These are phyloP conservation scores for Blastobasis lacticolella DNA, from an alignment of 2,888 invertebrate species.

Conservation along the genomic window DNA sequence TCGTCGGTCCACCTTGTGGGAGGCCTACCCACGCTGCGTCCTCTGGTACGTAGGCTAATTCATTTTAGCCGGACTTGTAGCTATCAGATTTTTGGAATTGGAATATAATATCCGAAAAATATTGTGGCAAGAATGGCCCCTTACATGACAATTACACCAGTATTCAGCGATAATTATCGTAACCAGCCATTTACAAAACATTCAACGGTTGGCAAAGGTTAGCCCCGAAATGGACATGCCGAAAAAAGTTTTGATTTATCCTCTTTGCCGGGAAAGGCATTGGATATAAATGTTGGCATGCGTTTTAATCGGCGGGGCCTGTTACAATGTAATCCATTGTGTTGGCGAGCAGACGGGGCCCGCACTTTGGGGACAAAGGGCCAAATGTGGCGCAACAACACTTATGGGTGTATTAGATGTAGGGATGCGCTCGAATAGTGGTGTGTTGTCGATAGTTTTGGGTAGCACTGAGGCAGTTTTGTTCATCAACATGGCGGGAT, in stretches of 20 bases:
- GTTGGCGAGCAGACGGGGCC: constrained; percentile 43
- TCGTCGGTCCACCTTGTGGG: no score
- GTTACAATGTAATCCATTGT: constrained; percentile 56
- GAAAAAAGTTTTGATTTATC: constrained; percentile 45
- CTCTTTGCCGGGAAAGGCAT: constrained; percentile 32
- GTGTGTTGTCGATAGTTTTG: constrained; percentile 13
- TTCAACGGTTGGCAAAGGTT: no score
- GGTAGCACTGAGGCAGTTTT: constrained; percentile 6
- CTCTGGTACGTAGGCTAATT: no score
- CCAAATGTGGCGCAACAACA: constrained; percentile 63
- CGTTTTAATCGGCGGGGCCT: constrained; percentile 50
- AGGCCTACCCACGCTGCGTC: no score
- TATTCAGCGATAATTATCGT: no score
- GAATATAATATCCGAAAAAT: no score
- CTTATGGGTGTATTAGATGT: constrained; percentile 38
- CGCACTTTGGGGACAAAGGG: constrained; percentile 42
- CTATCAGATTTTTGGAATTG: no score
- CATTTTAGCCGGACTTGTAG: no score
- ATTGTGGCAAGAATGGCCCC: no score
- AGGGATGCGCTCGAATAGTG: constrained; percentile 26
- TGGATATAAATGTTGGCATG: constrained; percentile 26
- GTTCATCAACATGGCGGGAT: background rate
- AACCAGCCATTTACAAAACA: no score
- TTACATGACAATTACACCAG: no score
- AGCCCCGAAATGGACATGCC: constrained; percentile 13